Conservation (phyloP, 2,888 invertebrate species). For the Rosalia funebris region DNA sequence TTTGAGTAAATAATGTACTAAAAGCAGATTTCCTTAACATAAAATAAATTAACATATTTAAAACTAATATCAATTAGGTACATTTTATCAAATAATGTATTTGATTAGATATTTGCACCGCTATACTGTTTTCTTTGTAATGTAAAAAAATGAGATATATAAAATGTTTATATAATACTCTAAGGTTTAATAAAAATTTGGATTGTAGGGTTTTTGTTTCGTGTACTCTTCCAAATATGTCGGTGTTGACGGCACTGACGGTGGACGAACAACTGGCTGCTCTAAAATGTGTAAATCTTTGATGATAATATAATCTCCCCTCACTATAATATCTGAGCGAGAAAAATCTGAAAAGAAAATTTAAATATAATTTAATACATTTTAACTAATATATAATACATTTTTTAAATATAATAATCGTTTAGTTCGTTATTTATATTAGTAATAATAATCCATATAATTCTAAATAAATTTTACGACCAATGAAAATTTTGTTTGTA, state of each 20-base stretch:
- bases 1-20: no score
- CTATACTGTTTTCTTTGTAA: no score
- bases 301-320: slow-evolving; percentile 40
- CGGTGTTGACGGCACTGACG: slow-evolving; percentile 16
- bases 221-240: slow-evolving; percentile 1
- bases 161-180: no score
- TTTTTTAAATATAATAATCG: neutral
- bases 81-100: no score
- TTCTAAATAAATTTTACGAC: neutral
- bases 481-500: neutral
- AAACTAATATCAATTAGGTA: no score
- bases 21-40: no score
- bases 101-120: no score
- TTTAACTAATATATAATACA: neutral
- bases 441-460: neutral
- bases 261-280: slow-evolving; percentile 21
- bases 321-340: slow-evolving; percentile 36
- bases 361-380: neutral
- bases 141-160: no score
- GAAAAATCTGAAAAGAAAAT: slow-evolving; percentile 39
- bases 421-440: neutral
- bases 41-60: no score
- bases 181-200: slow-evolving; percentile 7
- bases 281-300: slow-evolving; percentile 39
- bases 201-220: slow-evolving; percentile 13